Evolutionary conservation across 2,113 vertebrate species (phyloP), one percentile per base, ranked within the genome.

Genomic region (Dipodomys spectabilis): DNA sequence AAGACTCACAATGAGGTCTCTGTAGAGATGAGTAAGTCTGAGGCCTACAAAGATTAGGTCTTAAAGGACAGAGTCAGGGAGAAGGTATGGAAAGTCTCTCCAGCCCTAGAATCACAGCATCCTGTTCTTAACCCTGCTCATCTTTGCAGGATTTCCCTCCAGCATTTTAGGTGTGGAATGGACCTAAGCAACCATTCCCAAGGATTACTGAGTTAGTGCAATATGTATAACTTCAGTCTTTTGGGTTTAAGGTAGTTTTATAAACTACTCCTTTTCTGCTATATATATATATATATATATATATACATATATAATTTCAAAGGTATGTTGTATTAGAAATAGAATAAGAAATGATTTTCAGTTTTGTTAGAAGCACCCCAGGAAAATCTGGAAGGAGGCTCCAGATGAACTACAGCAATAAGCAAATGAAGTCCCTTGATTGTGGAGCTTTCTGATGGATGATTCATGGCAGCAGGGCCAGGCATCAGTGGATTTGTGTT

Each of bases 341-440:
- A 83, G 19, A 87, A 82, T 28, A 90, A 82, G 30, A 78, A 83
- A 71, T 27, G 6, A 16, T 49, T 79, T 86, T 80, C 44, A 60
- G 53, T 72, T 83, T 86, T 91, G 19, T 69, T 75, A 77, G 44
- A n/a, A 15, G 11, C 25, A 71, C 80, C 68, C 84, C 28, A 88
- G 60, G 69, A 71, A 90, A 64, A 68, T 82, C 80, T 91, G 27
- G 27, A 30, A 90, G 93, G 84, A 82, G 65, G 49, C 23, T 94
- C 13, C 84, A 75, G 35, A 82, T 35, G 13, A 6, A 88, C 44
- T 35, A 11, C 18, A 78, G 49, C 57, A 57, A 68, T 30, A 75
- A 84, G 18, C 53, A 87, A 67, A 53, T 68, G n/a, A 80, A 75
- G 20, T 88, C 30, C 18, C 64, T 27, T 86, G 49, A 53, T 62